Conservation (phyloP, 2,797 vertebrate species). For the Acomys russatus region DNA sequence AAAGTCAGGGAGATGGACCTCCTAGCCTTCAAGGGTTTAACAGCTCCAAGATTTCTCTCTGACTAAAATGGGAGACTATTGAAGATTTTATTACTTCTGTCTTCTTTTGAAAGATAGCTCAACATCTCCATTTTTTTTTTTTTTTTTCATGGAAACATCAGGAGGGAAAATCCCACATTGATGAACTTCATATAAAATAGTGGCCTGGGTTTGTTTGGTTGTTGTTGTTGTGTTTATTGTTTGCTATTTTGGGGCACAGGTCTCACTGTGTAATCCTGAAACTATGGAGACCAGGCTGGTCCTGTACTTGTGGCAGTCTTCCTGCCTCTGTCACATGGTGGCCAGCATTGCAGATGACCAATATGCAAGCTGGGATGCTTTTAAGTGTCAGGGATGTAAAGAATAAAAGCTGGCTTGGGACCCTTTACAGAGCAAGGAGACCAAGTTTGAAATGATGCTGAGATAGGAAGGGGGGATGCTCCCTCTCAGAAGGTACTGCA, state of each 20-base stretch:
- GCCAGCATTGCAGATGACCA: neutral
- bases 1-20: neutral
- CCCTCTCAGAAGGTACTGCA: neutral
- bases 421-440: neutral
- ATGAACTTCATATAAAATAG: neutral
- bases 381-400: neutral
- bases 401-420: neutral
- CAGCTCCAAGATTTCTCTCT: neutral
- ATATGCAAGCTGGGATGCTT: neutral
- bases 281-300: neutral
- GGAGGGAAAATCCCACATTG: neutral
- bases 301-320: neutral
- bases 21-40: neutral
- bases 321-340: neutral
- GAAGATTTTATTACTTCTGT: neutral
- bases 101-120: neutral
- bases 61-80: neutral
- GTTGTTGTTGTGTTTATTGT: neutral
- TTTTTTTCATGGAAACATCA: neutral
- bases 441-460: accelerated
- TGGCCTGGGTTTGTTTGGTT: neutral
- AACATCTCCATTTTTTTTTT: neutral
- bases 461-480: neutral
- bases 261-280: neutral
- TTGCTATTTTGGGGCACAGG: neutral